Percentiles rank a stretch among this genome's conserved stretches.
These are phyloP conservation scores for Halocynthia roretzi DNA, from an alignment of 23 tunicate species.

Conservation along the genomic window DNA sequence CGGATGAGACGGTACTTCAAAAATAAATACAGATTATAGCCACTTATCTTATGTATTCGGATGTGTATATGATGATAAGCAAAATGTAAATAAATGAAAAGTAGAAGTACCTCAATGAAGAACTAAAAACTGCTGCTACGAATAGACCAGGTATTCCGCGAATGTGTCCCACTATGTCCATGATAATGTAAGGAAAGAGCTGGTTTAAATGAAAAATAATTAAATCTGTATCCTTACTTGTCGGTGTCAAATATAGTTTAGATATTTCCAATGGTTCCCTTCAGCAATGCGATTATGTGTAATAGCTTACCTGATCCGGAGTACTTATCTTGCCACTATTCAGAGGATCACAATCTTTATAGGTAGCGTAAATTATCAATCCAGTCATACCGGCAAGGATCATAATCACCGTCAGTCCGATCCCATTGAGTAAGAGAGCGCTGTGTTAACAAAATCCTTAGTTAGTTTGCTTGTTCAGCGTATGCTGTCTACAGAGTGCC, in stretches of 20 bases:
- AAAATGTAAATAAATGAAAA: not conserved
- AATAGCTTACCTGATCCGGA: conserved; percentile 67
- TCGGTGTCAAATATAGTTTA: too few species aligned
- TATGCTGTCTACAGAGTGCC: too few species aligned
- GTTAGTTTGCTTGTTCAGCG: too few species aligned
- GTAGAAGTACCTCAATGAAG: conserved; percentile 60
- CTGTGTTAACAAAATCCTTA: conserved; percentile 8
- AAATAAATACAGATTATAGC: not conserved
- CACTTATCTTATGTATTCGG: not conserved
- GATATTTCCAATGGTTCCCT: too few species aligned
- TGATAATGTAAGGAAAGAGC: conserved; percentile 87
- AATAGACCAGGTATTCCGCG: conserved; percentile 93
- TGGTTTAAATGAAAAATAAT: not conserved
- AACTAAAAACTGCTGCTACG: conserved; percentile 92
- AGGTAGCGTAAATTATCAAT: conserved; percentile 74
- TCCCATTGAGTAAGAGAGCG: conserved; percentile 47
- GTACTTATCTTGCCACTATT: conserved; percentile 29
- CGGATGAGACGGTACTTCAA: conserved; percentile 81
- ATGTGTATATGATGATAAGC: not conserved
- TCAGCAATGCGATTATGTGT: not conserved
- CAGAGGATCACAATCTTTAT: conserved; percentile 70
- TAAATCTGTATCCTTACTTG: too few species aligned
- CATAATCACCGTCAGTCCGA: conserved; percentile 67
- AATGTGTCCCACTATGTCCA: conserved; percentile 74
- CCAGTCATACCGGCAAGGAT: conserved; percentile 96